These are phyloP conservation scores for Hartigia nigra DNA, from an alignment of 2,888 invertebrate species.

Conservation along the genomic window DNA sequence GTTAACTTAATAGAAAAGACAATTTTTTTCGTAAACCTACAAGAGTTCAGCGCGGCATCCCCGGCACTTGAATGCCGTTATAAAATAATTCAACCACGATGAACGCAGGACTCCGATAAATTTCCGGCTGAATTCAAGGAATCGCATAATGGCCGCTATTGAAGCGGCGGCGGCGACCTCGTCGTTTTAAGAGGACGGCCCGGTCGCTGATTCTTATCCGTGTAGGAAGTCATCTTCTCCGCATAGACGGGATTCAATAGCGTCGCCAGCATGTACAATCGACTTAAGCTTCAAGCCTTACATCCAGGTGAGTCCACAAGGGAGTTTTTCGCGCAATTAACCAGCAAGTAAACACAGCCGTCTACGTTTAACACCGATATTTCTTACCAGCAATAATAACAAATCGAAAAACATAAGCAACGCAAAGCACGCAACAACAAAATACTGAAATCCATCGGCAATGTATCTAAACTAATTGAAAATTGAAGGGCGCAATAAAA, in stretches of 20 bases:
- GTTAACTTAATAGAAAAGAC: neutral
- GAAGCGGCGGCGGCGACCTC: conserved; percentile 35
- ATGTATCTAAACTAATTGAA: neutral
- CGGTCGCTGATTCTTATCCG: conserved; percentile 43
- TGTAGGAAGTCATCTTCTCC: conserved; percentile 43
- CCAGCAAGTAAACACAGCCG: neutral
- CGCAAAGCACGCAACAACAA: neutral
- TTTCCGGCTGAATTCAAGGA: conserved; percentile 38
- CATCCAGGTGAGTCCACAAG: neutral
- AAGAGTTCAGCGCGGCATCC: neutral
- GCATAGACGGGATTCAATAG: neutral
- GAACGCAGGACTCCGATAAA: conserved; percentile 36
- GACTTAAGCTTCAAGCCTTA: neutral
- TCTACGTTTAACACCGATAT: neutral
- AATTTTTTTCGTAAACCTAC: neutral
- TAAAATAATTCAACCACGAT: conserved; percentile 23
- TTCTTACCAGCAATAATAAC: neutral
- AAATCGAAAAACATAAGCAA: neutral
- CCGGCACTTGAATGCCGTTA: conserved; percentile 1
- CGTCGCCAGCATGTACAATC: neutral
- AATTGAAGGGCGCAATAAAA: neutral
- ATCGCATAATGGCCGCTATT: conserved; percentile 38
- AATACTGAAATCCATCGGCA: neutral
- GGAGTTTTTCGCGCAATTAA: neutral
- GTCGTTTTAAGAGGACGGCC: conserved; percentile 42